Conservation (phyloP, 1,140 invertebrate species). For the Drosophila prosaltans region DNA sequence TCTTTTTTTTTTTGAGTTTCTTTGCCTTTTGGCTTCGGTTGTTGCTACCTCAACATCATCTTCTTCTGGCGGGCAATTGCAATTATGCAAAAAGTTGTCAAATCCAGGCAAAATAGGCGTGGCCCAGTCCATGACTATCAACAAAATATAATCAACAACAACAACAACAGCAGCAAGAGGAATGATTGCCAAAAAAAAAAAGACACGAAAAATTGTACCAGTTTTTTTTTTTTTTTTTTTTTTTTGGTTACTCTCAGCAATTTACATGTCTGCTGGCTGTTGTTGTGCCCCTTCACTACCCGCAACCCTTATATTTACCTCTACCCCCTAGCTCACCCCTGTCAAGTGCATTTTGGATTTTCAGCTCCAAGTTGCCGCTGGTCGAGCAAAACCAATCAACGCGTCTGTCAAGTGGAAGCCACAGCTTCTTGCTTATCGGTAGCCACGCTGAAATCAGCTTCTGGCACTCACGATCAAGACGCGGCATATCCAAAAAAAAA, state of each 20-base stretch:
- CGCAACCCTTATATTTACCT: neutral
- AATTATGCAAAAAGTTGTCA: slow-evolving; percentile 81
- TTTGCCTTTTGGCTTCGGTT: neutral
- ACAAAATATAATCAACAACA: slow-evolving; percentile 65
- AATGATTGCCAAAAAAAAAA: slow-evolving; percentile 43
- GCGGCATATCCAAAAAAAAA: slow-evolving; percentile 36
- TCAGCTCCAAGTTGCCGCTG: slow-evolving; percentile 10
- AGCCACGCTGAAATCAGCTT: slow-evolving; percentile 78
- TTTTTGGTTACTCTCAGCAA: slow-evolving; percentile 52
- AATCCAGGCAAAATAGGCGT: slow-evolving; percentile 54
- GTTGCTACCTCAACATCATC: neutral
- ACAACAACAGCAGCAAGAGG: slow-evolving; percentile 12
- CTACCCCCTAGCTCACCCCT: slow-evolving; percentile 7
- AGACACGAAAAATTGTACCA: slow-evolving; percentile 51
- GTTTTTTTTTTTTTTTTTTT: slow-evolving; percentile 46
- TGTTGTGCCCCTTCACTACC: too few species aligned
- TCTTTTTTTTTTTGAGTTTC: neutral
- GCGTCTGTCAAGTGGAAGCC: slow-evolving; percentile 69
- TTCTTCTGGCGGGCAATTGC: slow-evolving; percentile 31
- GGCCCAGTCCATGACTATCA: slow-evolving; percentile 61
- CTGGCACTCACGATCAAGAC: slow-evolving; percentile 81
- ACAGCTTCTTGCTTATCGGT: slow-evolving; percentile 69
- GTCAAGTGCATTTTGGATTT: slow-evolving; percentile 4
- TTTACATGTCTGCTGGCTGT: slow-evolving; percentile 72
- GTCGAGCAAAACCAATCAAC: slow-evolving; percentile 81